Conservation (phyloP, 2,797 vertebrate species). For the Bovichtus diacanthus region DNA sequence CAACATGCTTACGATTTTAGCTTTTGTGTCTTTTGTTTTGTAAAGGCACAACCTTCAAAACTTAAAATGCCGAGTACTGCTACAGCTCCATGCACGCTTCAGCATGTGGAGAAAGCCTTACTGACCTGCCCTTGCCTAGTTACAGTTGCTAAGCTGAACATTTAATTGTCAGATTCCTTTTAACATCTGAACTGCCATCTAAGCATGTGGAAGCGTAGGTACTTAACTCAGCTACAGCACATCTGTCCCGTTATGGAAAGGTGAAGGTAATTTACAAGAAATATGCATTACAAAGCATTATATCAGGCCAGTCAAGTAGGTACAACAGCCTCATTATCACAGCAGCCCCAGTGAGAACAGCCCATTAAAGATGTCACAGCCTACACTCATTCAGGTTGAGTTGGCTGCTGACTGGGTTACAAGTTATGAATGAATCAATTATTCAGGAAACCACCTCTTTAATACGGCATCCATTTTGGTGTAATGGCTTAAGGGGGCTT, state of each 20-base stretch:
- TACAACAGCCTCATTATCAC: constrained; percentile 43
- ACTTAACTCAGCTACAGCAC: not conserved
- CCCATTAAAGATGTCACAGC: constrained; percentile 48
- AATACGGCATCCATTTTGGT: constrained; percentile 54
- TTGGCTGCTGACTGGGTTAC: constrained; percentile 54
- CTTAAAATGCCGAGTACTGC: not conserved
- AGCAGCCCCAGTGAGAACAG: constrained; percentile 27
- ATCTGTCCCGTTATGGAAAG: constrained; percentile 6
- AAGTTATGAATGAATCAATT: constrained; percentile 68
- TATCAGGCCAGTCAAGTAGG: constrained; percentile 31
- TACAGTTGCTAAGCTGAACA: not conserved
- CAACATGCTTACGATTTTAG: too few relatives aligned
- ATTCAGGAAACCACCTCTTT: constrained; percentile 62
- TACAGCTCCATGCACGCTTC: not conserved
- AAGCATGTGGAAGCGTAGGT: constrained; percentile 6
- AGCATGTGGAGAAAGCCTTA: not conserved
- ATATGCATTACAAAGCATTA: constrained; percentile 16
- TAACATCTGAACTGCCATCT: not conserved
- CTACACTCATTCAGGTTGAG: constrained; percentile 34
- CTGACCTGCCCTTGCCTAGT: not conserved
- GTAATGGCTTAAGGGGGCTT: constrained; percentile 40
- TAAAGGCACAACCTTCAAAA: not conserved
- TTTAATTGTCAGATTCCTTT: constrained; percentile 6
- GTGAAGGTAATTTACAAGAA: constrained; percentile 4
- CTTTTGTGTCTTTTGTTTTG: too few relatives aligned